Base-by-base conservation (phyloP, 2,113 vertebrate species). In the Osmerus eperlanus region DNA sequence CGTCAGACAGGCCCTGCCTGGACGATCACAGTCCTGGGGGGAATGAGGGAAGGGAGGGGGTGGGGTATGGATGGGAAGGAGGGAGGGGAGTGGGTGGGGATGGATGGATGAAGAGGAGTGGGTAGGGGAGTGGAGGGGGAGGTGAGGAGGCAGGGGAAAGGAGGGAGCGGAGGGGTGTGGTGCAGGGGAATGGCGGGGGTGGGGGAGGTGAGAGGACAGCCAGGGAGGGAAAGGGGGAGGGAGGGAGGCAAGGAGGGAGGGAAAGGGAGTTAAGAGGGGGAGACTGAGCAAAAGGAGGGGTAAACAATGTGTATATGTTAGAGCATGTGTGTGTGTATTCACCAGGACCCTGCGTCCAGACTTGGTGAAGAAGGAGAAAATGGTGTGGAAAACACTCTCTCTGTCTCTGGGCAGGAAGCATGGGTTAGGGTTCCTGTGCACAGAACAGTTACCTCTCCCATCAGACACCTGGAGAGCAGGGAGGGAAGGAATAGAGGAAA, bases 361-460 rank as follows among this genome's bases (percentile, higher is more conserved):
- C 83, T 99, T 99, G 2, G 94, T 95, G 89, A 99, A 99, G 87
- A 99, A 99, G 25, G 95, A 92, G 87, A 99, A 98, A 85, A 99
- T 97, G 2, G 96, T 95, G 77, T 98, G 95, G 82, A 99, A 98
- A 88, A 99, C 97, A 83, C 90, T 99, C 71, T 96, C 95, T 78
- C 91, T 94, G 58, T 95, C 97, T 80, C 96, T 95, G 77, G 96
- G 95, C 83, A 98, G 90, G 73, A 95, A 72, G 55, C 97, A 99
- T 0, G 95, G 96, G 13, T 90, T 94, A 36, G 91, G 94, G 83
- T 94, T 99, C 85, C 78, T 94, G 77, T 92, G 94, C 81, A 92
- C 93, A 64, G 93, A 94, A 80, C 97, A 99, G 86, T 94, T 98
- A 68, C 95, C 96, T 85, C 94, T 93, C 70, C 94, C 91, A 2